phyloP scores from a whole-genome alignment of 2,888 invertebrate genomes.

The Megaustenia siamemsis region DNA sequence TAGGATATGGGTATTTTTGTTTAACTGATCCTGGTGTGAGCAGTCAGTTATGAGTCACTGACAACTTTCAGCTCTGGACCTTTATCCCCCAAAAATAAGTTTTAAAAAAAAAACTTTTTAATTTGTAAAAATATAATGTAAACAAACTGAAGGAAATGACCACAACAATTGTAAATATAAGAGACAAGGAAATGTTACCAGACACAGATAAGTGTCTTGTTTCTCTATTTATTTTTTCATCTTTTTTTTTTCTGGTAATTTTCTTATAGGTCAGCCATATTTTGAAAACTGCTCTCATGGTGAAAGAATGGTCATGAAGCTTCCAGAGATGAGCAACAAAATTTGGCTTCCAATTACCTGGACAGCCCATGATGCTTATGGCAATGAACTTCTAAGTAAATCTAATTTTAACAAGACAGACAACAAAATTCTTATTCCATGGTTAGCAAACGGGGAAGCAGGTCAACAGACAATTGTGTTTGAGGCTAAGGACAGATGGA shows the following conservation, averaged over 20 bases:
- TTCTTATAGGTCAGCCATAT: slow-evolving; percentile 63
- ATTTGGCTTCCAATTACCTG: slow-evolving; percentile 61
- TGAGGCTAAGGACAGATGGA: slow-evolving; percentile 66
- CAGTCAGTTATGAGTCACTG: no score
- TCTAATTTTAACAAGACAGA: slow-evolving; percentile 65
- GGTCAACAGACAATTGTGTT: slow-evolving; percentile 69
- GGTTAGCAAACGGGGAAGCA: slow-evolving; percentile 64
- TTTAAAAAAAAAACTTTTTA: no score
- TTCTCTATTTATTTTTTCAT: no score
- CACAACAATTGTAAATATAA: no score
- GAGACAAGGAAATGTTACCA: no score
- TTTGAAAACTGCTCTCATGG: slow-evolving; percentile 69
- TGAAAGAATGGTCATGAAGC: slow-evolving; percentile 61
- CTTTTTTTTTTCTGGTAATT: background rate
- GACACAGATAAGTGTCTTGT: no score
- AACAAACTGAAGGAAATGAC: no score
- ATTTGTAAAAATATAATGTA: no score
- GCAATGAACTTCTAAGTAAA: slow-evolving; percentile 62
- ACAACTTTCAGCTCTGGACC: no score
- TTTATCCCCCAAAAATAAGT: no score
- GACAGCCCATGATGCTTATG: slow-evolving; percentile 64
- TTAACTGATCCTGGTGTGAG: no score
- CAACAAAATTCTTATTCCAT: slow-evolving; percentile 62
- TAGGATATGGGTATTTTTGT: no score
- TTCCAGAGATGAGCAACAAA: slow-evolving; percentile 60